Evolutionary conservation across 2,797 vertebrate genomes (phyloP), one percentile per base, ranked within the genome.

Genomic region (Tragelaphus eurycerus): DNA sequence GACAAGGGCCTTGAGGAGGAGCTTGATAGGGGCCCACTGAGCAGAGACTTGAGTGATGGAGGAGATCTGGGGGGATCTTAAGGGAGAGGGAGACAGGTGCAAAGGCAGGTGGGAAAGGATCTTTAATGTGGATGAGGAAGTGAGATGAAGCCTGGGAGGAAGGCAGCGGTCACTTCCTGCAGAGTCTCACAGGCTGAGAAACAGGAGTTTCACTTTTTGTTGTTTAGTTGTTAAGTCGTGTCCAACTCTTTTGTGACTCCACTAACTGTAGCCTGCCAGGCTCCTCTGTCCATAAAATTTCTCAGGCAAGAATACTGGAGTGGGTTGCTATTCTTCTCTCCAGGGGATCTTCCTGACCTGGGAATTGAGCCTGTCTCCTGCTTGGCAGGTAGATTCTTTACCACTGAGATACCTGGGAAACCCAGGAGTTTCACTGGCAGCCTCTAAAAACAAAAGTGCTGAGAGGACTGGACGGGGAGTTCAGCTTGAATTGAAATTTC

Each of bases 51-150:
- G 38, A 34, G 14, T 29, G n/a, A 16, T 4, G 23, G 21, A 31
- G 29, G 52, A 10, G 10, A 1, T 6, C 17, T 13, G 1, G 11
- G 55, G 9, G 4, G 74, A 4, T 1, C 7, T 15, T 21, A 1
- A 8, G 60, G 43, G 38, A 60, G 11, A 34, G 8, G 48, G 57
- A 43, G 48, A 6, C 38, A 17, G 59, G 48, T 52, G 48, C 46
- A 31, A 29, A 64, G 59, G 48, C 13, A 6, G 48, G 38, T 13
- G 81, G 81, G 29, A 34, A 19, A 74, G 15, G 29, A 57, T 19
- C 34, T 19, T 4, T 38, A 71, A 10, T 14, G 13, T 48, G 43
- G 25, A 19, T 17, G 43, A 55, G 55, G 17, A 48, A 9, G 13
- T 55, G 64, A 21, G 55, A 83, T 6, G 59, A 13, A 6, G 57